Conservation (phyloP, 2,113 vertebrate species). For the Cinclus cinclus region DNA sequence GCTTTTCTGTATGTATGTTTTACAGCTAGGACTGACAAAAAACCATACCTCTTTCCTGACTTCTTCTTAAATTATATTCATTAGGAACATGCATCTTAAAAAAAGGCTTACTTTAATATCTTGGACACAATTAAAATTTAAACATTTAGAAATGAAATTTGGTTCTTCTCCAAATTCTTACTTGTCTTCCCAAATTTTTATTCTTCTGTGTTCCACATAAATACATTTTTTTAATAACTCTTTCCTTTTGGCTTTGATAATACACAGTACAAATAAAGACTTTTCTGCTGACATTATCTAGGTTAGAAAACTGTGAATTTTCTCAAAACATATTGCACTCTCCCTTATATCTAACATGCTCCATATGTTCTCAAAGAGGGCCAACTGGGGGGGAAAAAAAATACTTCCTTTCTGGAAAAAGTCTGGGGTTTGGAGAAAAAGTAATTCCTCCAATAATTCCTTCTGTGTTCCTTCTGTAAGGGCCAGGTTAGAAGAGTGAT, state of each 20-base stretch:
- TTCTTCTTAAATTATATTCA: background rate
- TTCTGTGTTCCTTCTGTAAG: background rate
- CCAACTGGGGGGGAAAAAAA: background rate
- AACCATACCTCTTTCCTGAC: background rate
- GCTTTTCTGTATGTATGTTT: background rate
- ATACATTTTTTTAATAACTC: background rate
- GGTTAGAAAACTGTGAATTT: slow-evolving; percentile 29
- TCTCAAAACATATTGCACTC: background rate
- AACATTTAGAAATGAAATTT: background rate
- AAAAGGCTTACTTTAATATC: background rate
- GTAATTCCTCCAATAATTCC: background rate
- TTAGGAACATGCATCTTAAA: background rate
- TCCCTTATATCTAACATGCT: background rate
- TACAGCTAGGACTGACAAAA: background rate
- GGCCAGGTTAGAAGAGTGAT: background rate
- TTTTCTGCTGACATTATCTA: slow-evolving; percentile 9
- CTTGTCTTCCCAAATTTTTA: background rate
- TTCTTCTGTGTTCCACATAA: background rate
- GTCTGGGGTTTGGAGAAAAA: background rate
- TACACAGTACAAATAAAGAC: background rate
- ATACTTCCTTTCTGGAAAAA: background rate
- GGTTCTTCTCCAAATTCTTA: background rate
- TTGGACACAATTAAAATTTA: background rate
- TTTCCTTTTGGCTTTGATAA: background rate
- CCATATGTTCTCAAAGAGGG: background rate